These are phyloP conservation scores for Heliangelus exortis DNA, from an alignment of 2,797 vertebrate genomes.

Conservation along the genomic window DNA sequence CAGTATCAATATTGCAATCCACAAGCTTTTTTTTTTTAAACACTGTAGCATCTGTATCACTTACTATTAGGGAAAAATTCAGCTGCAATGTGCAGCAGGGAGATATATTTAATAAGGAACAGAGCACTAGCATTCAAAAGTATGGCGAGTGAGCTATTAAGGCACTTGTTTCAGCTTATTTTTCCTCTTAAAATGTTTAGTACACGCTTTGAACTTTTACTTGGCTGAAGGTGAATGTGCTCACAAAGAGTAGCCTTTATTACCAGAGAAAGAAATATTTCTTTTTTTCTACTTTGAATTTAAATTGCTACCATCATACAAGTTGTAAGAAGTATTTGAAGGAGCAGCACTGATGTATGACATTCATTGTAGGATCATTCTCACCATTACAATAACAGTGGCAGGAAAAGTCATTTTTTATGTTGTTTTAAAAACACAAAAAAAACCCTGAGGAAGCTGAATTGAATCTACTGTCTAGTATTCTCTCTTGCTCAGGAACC, in stretches of 20 bases:
- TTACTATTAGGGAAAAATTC: not conserved
- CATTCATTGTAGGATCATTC: not conserved
- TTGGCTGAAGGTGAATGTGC: not conserved
- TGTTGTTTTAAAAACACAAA: rapidly evolving
- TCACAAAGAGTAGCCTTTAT: not conserved
- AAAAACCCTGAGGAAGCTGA: not conserved
- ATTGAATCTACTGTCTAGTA: not conserved
- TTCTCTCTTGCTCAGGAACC: not conserved
- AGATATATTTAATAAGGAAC: not conserved
- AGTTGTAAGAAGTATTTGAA: not conserved
- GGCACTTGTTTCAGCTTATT: not conserved
- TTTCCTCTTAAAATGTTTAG: not conserved
- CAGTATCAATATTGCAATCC: not conserved
- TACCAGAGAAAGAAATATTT: not conserved
- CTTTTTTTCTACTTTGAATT: not conserved
- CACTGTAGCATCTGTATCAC: not conserved
- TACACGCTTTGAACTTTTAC: not conserved
- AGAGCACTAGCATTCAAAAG: not conserved
- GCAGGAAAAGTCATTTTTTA: not conserved
- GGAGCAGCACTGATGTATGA: not conserved
- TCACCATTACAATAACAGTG: not conserved
- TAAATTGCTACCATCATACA: not conserved
- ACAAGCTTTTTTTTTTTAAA: not conserved
- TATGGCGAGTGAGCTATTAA: not conserved
- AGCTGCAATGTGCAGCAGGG: not conserved